Percentiles rank a stretch among this genome's conserved stretches.
These are phyloP conservation scores for Automeris io DNA, from an alignment of 2,888 invertebrate species.

Conservation along the genomic window DNA sequence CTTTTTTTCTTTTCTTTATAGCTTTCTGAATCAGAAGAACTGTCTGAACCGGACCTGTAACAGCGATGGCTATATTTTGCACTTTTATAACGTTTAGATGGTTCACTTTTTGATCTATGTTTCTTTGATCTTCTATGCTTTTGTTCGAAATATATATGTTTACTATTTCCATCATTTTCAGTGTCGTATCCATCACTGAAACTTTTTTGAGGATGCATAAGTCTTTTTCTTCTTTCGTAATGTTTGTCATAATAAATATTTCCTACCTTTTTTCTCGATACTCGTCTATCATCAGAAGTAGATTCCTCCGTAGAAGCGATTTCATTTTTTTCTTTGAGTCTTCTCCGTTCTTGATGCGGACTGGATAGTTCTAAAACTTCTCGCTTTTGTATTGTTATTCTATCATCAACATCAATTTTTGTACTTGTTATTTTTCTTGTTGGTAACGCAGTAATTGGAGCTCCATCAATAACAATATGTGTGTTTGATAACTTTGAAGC, in stretches of 20 bases:
- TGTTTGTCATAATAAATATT: slow-evolving; percentile 44
- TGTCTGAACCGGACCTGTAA: slow-evolving; percentile 49
- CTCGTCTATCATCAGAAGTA: slow-evolving; percentile 60
- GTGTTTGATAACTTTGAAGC: slow-evolving; percentile 80
- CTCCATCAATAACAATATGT: slow-evolving; percentile 62
- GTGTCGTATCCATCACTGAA: slow-evolving; percentile 73
- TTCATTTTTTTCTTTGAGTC: slow-evolving; percentile 35
- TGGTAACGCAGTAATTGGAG: slow-evolving; percentile 59
- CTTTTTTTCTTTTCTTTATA: slow-evolving; percentile 55
- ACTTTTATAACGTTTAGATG: slow-evolving; percentile 47
- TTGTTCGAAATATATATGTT: slow-evolving; percentile 33
- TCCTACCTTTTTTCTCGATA: slow-evolving; percentile 34
- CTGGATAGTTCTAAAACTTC: slow-evolving; percentile 70
- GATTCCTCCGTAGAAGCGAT: slow-evolving; percentile 61
- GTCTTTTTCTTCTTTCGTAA: slow-evolving; percentile 50
- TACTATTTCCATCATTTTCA: slow-evolving; percentile 45
- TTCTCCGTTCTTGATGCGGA: slow-evolving; percentile 47
- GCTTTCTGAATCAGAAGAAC: slow-evolving; percentile 50
- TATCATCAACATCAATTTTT: slow-evolving; percentile 68
- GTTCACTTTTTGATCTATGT: slow-evolving; percentile 69
- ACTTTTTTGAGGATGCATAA: slow-evolving; percentile 57
- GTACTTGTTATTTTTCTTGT: slow-evolving; percentile 69
- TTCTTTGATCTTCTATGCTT: slow-evolving; percentile 48
- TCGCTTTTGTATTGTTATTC: slow-evolving; percentile 70
- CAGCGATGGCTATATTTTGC: slow-evolving; percentile 41